These are phyloP conservation scores for Morpho achilles DNA, from an alignment of 2,888 invertebrate species.

Conservation along the genomic window DNA sequence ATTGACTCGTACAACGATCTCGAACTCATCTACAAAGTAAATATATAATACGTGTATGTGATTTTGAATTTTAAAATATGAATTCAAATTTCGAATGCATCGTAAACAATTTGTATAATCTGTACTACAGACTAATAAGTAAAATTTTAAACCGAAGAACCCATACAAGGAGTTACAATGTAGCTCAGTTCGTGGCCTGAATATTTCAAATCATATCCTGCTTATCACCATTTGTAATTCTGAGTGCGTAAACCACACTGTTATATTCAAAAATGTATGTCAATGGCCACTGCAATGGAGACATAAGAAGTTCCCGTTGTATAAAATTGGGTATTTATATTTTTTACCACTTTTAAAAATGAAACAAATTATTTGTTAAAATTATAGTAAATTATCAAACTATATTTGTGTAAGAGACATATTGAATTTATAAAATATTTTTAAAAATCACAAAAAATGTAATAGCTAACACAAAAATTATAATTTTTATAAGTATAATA, in stretches of 20 bases:
- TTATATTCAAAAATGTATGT: slow-evolving; percentile 50
- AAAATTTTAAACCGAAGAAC: slow-evolving; percentile 15
- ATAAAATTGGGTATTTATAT: neutral
- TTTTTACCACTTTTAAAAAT: neutral
- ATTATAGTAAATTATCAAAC: too few species aligned
- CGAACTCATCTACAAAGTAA: neutral
- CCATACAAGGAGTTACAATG: slow-evolving; percentile 21
- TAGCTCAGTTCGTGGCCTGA: slow-evolving; percentile 49
- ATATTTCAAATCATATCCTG: slow-evolving; percentile 57
- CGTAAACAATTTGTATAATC: neutral
- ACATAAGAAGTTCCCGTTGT: slow-evolving; percentile 14
- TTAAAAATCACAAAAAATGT: too few species aligned
- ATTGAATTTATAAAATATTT: too few species aligned
- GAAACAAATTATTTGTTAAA: too few species aligned
- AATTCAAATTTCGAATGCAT: too few species aligned
- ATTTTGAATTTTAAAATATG: too few species aligned
- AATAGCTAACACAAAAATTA: too few species aligned
- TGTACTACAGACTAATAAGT: slow-evolving; percentile 14
- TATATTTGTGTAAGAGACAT: too few species aligned
- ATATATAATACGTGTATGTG: too few species aligned
- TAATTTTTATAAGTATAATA: too few species aligned
- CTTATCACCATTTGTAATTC: slow-evolving; percentile 53
- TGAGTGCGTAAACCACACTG: slow-evolving; percentile 51
- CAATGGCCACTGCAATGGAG: slow-evolving; percentile 32
- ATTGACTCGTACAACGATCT: neutral